Evolutionary conservation across 2,888 invertebrate species (phyloP), one percentile per base, ranked within the genome.

Genomic region (Metacarcinus magister): DNA sequence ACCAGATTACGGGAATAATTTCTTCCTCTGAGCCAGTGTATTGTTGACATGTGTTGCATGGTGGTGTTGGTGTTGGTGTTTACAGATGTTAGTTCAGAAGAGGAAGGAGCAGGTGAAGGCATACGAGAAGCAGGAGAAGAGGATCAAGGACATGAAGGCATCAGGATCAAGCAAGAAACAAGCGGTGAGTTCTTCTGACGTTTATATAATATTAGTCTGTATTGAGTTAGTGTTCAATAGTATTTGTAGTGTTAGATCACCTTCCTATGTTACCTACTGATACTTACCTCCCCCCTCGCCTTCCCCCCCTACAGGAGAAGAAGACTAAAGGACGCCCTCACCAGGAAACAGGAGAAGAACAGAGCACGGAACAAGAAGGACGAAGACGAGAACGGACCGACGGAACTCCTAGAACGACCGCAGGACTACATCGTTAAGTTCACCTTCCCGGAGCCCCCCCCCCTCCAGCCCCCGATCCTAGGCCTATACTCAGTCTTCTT

Each of bases 371-470:
- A 99, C 98, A 98, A 98, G 94, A 98, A 98, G 97, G 98, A 98
- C 97, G 97, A 97, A 67, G 98, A 98, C 97, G 99, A 99, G 94
- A 98, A 98, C 94, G 98, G 98, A n/a, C 98, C 98, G 0, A 98
- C 98, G 5, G 99, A 99, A 97, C 98, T 99, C 95, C 98, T 99
- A 97, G 98, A 99, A 97, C 98, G 98, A 97, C 99, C 99, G 23
- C 99, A 98, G 97, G 99, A 99, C 97, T 99, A 99, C 97, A 98
- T 99, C 97, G 99, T 99, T 97, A 99, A 99, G 98, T 99, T 99
- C 98, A 98, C 98, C 97, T 99, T 99, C 98, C 99, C 99, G 0
- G 99, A 99, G 97, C 99, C 99, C 46, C 98, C 99, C 92, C 99
- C 99, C 91, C 98, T 99, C 93, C 99, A 99, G 97, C 99, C 99